Evolutionary conservation across 2,113 vertebrate species (phyloP), one percentile per base, ranked within the genome.

Genomic region (Myodes glareolus): DNA sequence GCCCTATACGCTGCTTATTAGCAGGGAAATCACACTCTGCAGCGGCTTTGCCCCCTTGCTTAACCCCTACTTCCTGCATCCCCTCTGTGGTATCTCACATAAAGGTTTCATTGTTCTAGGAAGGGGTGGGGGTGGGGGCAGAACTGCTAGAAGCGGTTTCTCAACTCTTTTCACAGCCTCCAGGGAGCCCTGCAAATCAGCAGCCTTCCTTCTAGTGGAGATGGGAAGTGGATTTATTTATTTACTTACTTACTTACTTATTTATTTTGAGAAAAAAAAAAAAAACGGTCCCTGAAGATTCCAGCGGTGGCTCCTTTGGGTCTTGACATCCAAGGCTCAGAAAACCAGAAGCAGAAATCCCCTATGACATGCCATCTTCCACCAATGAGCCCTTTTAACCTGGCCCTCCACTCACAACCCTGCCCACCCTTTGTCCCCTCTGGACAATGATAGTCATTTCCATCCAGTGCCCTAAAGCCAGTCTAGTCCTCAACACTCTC

Each of bases 1-100:
- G 97, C 17, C 72, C 5, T 0, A 19, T 93, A 94, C 97, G 96
- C 75, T 0, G 95, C 96, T 97, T 50, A 77, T 97, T 89, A 94
- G 96, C 89, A 96, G 96, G 96, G 81, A 94, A 90, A 47, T 94
- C 91, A 95, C 31, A 90, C 91, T 52, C 63, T 0, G 1, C 19
- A 12, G 29, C 0, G 2, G 17, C 11, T 3, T 1, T 55, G 23
- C 92, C 65, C 91, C 92, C 0, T 76, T 1, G 77, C 6, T 81
- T 84, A 87, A 73, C 96, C 55, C 16, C 27, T 50, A 47, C 65
- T 55, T 73, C 27, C 91, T 33, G 82, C 89, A 0, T 91, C 45
- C 75, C 42, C 58, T 23, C 78, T n/a, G 84, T 0, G 90, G 25
- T 47, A 73, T 77, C 93, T 94, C 73, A 88, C 94, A 87, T 45